These are phyloP conservation scores for Poecile montanus DNA, from an alignment of 2,797 vertebrate species.

Conservation along the genomic window DNA sequence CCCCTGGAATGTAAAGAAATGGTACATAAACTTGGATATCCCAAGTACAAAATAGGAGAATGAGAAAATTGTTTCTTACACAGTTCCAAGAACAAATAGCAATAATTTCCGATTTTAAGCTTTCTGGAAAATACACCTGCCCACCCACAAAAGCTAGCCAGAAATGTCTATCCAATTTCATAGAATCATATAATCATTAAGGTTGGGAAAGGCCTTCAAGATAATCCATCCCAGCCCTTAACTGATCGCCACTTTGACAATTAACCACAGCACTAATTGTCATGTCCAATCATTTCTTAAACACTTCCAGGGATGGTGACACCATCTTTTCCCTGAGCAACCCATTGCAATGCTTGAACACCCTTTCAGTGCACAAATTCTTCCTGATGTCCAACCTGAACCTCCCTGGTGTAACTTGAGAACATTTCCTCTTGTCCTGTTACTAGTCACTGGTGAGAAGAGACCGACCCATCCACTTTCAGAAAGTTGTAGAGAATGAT, in stretches of 20 bases:
- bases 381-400: background rate
- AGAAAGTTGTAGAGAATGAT: background rate
- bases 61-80: background rate
- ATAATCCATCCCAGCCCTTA: background rate
- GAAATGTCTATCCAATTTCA: background rate
- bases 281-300: background rate
- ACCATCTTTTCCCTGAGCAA: background rate
- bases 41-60: background rate
- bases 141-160: background rate
- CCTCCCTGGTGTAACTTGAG: no score
- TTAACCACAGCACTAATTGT: background rate
- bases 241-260: background rate
- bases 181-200: background rate
- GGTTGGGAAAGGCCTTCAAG: background rate
- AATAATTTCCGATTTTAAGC: background rate
- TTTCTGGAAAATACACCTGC: background rate
- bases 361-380: background rate
- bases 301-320: background rate
- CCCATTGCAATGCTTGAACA: no score
- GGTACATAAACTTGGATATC: background rate
- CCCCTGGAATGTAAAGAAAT: background rate
- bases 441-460: background rate
- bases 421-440: background rate
- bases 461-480: accelerated
- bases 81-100: background rate